Base-by-base conservation (phyloP, 1,140 invertebrate species). In the Euborellia annulipes region DNA sequence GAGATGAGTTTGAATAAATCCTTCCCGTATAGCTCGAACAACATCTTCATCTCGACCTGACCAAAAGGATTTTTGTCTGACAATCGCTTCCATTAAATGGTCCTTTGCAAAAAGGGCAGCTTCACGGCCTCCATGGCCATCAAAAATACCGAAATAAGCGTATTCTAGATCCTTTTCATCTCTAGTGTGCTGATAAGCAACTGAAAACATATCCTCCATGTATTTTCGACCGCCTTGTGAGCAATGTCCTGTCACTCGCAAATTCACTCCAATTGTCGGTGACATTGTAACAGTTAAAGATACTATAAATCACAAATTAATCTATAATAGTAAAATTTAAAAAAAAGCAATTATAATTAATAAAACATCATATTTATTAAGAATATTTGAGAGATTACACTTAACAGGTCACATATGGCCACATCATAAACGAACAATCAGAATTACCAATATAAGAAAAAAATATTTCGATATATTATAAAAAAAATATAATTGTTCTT, bases 151-250 rank as follows among this genome's bases (percentile, higher is more conserved):
- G 61, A 95, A 92, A 66, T 91, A 96, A 34, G 88, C 89, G 58
- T 93, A 96, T 59, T 94, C 86, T 52, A 92, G 68, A 58, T 87
- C 82, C 54, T 79, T 78, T 60, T 87, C 81, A 63, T 87, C 82
- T 54, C 85, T 77, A 2, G 85, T 89, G 64, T 87, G 82, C 67
- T 92, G 85, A 69, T 92, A 91, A 50, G 87, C 90, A 48, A 94
- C 88, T 46, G 83, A 84, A 72, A 93, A 93, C 67, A 86, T 87
- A 72, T 98, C 93, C 74, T 98, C 93, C 93, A 97, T 97, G 65
- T 98, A 95, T 63, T 93, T 93, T 55, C 93, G 75, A 48, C 88
- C 89, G 56, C 93, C 93, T 74, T 96, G 92, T 65, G 86, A 86
- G 63, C 86, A 89, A 63, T 93, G 87, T 49, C 87, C 89, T 49